Evolutionary conservation across 2,113 vertebrate genomes (phyloP).

Genomic region (Cottus gobio): DNA sequence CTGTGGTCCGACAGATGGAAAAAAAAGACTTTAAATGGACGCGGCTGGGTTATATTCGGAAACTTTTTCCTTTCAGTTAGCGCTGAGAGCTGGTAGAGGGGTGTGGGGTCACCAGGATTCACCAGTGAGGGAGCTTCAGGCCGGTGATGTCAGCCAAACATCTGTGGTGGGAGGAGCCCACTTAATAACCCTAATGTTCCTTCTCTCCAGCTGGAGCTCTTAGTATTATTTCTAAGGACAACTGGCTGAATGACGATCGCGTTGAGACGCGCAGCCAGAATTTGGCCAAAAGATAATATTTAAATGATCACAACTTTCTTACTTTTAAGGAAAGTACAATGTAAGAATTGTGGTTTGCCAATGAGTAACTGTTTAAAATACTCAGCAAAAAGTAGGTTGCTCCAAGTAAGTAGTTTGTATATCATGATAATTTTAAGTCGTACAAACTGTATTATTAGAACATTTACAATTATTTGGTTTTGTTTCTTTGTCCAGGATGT

Average conservation of each 20-base stretch:
- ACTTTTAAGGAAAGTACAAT: not conserved
- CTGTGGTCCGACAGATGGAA: slow-evolving; percentile 16
- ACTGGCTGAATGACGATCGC: not conserved
- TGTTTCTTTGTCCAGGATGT: not conserved
- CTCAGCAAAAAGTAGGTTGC: not conserved
- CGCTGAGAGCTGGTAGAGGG: slow-evolving; percentile 21
- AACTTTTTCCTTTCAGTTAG: not conserved
- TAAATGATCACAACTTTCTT: not conserved
- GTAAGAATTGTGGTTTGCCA: not conserved
- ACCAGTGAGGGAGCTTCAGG: not conserved
- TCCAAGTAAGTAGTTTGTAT: not conserved
- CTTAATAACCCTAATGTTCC: not conserved
- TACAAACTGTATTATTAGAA: not conserved
- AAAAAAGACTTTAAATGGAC: slow-evolving; percentile 39
- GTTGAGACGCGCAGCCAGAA: not conserved
- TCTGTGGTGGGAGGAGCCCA: slow-evolving; percentile 27
- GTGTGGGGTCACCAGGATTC: slow-evolving; percentile 2
- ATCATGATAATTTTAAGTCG: not conserved
- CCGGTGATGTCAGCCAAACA: slow-evolving; percentile 13
- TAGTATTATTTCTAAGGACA: too few relatives aligned
- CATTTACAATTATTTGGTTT: not conserved
- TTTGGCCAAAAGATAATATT: not conserved
- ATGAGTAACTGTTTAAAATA: not conserved
- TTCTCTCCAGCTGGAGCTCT: not conserved
- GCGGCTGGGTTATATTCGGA: slow-evolving; percentile 26